Percentiles rank a stretch among this genome's conserved stretches.
phyloP scores from a whole-genome alignment of 92 coral and sea anemone genomes.

The Parazoanthus darwini region DNA sequence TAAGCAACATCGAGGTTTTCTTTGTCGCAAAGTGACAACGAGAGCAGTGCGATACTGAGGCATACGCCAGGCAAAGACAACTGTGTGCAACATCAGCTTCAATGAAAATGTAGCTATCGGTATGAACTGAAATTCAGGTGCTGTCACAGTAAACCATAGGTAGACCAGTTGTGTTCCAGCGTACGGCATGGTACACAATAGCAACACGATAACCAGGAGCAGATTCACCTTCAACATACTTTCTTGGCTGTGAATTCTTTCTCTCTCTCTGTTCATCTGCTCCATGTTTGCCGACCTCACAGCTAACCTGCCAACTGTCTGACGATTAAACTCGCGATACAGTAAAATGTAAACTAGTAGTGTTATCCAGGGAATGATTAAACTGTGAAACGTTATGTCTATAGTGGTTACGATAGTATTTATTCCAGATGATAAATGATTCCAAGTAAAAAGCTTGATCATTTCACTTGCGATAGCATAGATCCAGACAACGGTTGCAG shows the following conservation, averaged over 20 bases:
- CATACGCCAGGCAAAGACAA: neutral
- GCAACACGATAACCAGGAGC: neutral
- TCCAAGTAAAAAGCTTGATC: neutral
- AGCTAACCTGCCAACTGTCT: neutral
- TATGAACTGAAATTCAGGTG: neutral
- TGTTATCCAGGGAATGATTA: neutral
- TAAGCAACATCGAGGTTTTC: neutral
- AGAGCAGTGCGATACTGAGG: slow-evolving; percentile 21
- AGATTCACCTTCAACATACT: neutral
- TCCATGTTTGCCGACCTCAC: slow-evolving; percentile 2
- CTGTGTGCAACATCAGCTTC: slow-evolving; percentile 6
- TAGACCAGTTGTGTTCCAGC: neutral
- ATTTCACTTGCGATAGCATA: neutral
- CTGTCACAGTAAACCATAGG: neutral
- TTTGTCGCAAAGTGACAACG: neutral
- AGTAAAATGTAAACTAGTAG: neutral
- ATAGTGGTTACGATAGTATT: neutral
- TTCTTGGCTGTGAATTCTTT: neutral
- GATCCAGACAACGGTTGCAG: neutral
- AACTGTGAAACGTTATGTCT: neutral
- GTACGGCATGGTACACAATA: neutral
- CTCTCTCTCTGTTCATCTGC: slow-evolving; percentile 13
- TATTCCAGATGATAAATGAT: neutral
- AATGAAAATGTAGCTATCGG: slow-evolving; percentile 9
- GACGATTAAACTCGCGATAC: neutral